Evolutionary conservation across 92 coral and sea anemone genomes (phyloP).

Genomic region (Actinernus sp.): DNA sequence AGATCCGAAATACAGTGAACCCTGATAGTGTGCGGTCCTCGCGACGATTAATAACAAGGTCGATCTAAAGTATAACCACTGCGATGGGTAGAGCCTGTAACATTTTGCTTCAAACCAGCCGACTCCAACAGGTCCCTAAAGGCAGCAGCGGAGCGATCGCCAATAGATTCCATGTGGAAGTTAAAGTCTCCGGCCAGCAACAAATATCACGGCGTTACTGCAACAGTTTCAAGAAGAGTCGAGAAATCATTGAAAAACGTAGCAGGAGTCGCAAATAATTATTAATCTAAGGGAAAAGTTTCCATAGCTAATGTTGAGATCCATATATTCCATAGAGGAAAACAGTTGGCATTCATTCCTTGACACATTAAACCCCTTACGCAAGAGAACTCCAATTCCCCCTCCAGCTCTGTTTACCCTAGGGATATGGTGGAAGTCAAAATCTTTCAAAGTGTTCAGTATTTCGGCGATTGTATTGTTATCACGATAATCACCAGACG

Average conservation of each 20-base stretch:
- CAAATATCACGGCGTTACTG: too few species aligned
- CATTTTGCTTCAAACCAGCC: background rate
- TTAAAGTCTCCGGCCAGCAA: too few species aligned
- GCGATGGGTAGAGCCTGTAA: background rate
- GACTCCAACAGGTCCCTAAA: too few species aligned
- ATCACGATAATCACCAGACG: background rate
- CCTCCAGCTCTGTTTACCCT: too few species aligned
- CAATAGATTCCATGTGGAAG: too few species aligned
- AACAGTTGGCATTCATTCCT: background rate
- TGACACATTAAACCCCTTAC: slow-evolving; percentile 10
- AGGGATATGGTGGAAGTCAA: slow-evolving; percentile 3
- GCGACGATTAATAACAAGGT: too few species aligned
- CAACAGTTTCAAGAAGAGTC: too few species aligned
- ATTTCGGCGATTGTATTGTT: slow-evolving; percentile 8
- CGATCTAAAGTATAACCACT: slow-evolving; percentile 6
- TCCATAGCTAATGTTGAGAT: background rate
- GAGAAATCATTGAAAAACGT: too few species aligned
- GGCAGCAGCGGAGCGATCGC: too few species aligned
- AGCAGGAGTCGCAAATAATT: slow-evolving; percentile 8
- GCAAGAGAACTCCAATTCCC: too few species aligned
- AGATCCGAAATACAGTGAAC: too few species aligned
- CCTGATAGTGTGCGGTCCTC: too few species aligned
- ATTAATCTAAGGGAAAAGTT: background rate
- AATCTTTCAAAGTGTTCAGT: slow-evolving; percentile 18
- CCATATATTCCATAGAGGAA: slow-evolving; percentile 26